Evolutionary conservation across 2,888 invertebrate genomes (phyloP).

Genomic region (Peribatodes rhomboidaria): DNA sequence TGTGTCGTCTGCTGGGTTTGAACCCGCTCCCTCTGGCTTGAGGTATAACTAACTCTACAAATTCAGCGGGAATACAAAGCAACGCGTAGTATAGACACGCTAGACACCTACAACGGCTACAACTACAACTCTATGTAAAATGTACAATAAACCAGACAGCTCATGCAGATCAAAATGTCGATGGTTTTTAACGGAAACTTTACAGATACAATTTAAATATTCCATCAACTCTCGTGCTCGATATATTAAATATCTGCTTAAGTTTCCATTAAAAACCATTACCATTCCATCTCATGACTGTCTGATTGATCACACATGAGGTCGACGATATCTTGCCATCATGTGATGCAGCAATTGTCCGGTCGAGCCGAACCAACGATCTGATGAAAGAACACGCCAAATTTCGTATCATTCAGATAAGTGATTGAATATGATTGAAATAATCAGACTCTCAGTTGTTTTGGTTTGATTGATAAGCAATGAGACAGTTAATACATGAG

Average conservation of each 20-base stretch:
- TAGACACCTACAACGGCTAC: too few relatives aligned
- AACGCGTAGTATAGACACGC: too few relatives aligned
- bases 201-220: background rate
- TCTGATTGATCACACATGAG: background rate
- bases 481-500: background rate
- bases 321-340: slow-evolving; percentile 2
- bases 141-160: too few relatives aligned
- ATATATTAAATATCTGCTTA: background rate
- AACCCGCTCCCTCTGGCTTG: too few relatives aligned
- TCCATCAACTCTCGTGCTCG: background rate
- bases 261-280: background rate
- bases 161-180: too few relatives aligned
- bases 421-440: background rate
- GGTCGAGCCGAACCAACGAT: slow-evolving; percentile 10
- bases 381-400: slow-evolving; percentile 12
- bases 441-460: background rate
- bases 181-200: too few relatives aligned
- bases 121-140: too few relatives aligned
- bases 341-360: slow-evolving; percentile 22
- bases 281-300: slow-evolving; percentile 3
- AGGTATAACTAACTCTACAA: too few relatives aligned
- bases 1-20: too few relatives aligned
- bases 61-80: too few relatives aligned
- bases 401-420: slow-evolving; percentile 12
- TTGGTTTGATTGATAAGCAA: background rate